Conservation (phyloP, 2,113 vertebrate genomes). For the Pimephales promelas region DNA sequence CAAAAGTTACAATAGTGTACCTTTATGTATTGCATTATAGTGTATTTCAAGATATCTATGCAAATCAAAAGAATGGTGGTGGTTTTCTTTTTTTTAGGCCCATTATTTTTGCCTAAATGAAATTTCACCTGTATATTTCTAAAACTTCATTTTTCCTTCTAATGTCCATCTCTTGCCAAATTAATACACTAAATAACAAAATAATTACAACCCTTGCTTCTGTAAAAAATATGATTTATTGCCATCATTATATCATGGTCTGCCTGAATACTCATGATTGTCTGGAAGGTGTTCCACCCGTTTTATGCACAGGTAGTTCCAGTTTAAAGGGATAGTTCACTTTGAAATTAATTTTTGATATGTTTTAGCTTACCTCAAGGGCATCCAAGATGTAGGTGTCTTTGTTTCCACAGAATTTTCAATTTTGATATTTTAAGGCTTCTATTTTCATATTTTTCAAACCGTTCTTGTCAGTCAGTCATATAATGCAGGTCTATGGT, state of each 20-base stretch:
- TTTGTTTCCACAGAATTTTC: too few species aligned
- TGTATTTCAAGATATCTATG: background rate
- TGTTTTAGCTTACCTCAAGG: too few species aligned
- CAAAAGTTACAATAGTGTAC: too few species aligned
- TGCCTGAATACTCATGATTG: background rate
- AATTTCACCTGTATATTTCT: background rate
- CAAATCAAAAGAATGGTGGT: background rate
- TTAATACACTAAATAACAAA: conserved; percentile 43
- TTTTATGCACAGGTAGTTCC: background rate
- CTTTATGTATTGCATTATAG: too few species aligned
- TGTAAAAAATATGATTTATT: background rate
- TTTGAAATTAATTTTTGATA: too few species aligned
- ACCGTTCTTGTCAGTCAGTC: too few species aligned
- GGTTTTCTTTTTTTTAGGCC: background rate
- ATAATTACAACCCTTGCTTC: conserved; percentile 22
- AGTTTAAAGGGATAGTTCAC: too few species aligned
- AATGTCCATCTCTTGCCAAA: conserved; percentile 45
- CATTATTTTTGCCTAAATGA: background rate
- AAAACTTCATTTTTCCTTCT: conserved; percentile 18
- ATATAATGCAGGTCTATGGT: too few species aligned
- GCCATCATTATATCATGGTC: background rate
- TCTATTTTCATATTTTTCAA: too few species aligned
- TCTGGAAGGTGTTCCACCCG: background rate
- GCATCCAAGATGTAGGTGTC: too few species aligned
- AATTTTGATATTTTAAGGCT: too few species aligned